These are phyloP conservation scores for Drosophila melanosoma DNA, from an alignment of 2,888 invertebrate genomes.

Conservation along the genomic window DNA sequence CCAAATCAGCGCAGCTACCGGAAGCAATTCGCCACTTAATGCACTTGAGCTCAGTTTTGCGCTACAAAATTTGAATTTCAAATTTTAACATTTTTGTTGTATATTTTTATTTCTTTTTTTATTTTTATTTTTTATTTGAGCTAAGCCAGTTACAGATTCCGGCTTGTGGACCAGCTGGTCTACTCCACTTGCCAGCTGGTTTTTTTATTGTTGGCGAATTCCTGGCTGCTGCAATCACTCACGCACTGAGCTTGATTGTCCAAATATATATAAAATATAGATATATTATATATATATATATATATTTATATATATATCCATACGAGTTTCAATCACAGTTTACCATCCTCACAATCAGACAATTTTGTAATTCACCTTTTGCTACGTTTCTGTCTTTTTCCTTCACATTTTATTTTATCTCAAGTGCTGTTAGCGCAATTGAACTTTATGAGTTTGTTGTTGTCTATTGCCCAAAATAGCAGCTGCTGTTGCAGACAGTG, in stretches of 20 bases:
- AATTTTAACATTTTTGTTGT: constrained; percentile 27
- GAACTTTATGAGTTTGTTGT: constrained; percentile 65
- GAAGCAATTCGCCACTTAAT: constrained; percentile 73
- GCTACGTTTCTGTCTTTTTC: constrained; percentile 3
- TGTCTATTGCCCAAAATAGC: constrained; percentile 61
- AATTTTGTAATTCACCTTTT: constrained; percentile 34
- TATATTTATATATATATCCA: not conserved
- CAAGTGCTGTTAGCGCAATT: constrained; percentile 61
- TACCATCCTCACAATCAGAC: constrained; percentile 19
- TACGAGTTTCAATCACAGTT: constrained; percentile 20
- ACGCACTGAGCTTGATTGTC: constrained; percentile 8
- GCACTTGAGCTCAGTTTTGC: constrained; percentile 61
- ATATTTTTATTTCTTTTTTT: constrained; percentile 23
- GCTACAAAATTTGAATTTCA: constrained; percentile 57
- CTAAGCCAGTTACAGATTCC: constrained; percentile 44
- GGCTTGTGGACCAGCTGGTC: constrained; percentile 46
- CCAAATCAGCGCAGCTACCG: constrained; percentile 56
- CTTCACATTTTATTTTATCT: constrained; percentile 29
- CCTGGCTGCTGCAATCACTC: constrained; percentile 23
- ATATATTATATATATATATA: constrained; percentile 15
- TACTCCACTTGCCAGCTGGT: constrained; percentile 40
- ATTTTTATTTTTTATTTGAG: constrained; percentile 5
- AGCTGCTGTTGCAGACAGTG: constrained; percentile 19
- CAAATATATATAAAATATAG: not conserved
- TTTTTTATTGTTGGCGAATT: constrained; percentile 32